A percentile compares a stretch with the other conserved stretches of the same genome.
Conservation (phyloP, 1,140 invertebrate genomes). For the Brachionus sp. region DNA sequence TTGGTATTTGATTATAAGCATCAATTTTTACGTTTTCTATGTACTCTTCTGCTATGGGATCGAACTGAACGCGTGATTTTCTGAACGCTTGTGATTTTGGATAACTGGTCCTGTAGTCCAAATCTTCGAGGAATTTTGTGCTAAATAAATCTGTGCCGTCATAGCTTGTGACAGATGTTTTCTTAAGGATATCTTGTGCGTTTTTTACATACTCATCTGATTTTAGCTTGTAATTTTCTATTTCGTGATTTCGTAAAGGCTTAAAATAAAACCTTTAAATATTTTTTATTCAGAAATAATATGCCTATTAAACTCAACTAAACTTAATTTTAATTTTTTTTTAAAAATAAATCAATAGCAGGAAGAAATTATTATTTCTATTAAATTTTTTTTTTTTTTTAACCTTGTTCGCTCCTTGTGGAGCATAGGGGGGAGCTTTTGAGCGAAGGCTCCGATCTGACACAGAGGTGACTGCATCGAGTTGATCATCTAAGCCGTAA, state of each 20-base stretch:
- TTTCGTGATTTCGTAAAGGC: conserved; percentile 9
- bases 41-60: conserved; percentile 25
- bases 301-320: too few relatives aligned
- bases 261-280: not conserved
- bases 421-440: too few relatives aligned
- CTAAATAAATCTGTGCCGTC: conserved; percentile 28
- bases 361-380: too few relatives aligned
- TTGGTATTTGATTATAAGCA: not conserved
- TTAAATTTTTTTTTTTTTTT: too few relatives aligned
- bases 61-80: not conserved
- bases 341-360: too few relatives aligned
- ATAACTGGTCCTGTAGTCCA: not conserved
- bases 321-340: not conserved
- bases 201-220: conserved; percentile 29
- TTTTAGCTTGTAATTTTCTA: conserved; percentile 37
- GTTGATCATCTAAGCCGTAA: too few relatives aligned
- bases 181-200: conserved; percentile 35
- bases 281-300: not conserved
- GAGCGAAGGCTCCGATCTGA: too few relatives aligned
- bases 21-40: conserved; percentile 21
- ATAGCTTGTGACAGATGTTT: conserved; percentile 7
- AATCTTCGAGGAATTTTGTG: conserved; percentile 34
- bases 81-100: not conserved
- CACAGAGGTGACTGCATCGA: too few relatives aligned
- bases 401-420: too few relatives aligned